Evolutionary conservation across 2,113 vertebrate genomes (phyloP).

Genomic region (Salvator merianae): DNA sequence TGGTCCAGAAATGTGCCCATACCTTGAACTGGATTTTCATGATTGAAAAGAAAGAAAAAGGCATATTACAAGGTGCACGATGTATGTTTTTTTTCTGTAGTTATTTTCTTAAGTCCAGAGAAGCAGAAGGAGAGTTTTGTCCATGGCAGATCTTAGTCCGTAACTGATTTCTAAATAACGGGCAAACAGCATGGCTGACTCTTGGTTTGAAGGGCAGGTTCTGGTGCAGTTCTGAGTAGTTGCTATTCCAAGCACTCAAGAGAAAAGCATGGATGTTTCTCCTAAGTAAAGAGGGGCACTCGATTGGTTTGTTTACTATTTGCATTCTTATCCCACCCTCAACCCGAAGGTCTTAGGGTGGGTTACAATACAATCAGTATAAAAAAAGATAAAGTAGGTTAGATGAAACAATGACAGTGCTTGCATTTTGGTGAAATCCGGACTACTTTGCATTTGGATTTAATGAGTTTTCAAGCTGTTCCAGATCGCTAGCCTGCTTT

Average conservation of each 20-base stretch:
- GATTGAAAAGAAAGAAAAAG: no score
- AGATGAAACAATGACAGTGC: no score
- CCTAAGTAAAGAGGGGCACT: not conserved
- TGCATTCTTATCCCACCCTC: no score
- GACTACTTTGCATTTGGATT: no score
- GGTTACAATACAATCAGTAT: no score
- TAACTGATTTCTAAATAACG: no score
- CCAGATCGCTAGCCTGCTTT: no score
- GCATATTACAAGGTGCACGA: slow-evolving; percentile 54
- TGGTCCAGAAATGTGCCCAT: slow-evolving; percentile 67
- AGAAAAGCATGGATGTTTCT: not conserved
- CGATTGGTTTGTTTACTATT: no score
- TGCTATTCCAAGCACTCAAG: not conserved
- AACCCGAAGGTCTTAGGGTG: no score
- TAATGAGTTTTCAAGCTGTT: no score
- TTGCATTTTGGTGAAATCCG: no score
- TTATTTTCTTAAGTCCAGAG: slow-evolving; percentile 34
- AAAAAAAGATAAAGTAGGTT: no score
- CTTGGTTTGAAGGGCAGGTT: not conserved
- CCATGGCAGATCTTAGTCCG: not conserved
- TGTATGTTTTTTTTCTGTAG: slow-evolving; percentile 32
- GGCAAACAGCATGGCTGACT: not conserved
- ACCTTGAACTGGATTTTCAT: slow-evolving; percentile 37
- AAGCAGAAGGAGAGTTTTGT: not conserved
- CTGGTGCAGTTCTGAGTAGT: not conserved